Conservation (phyloP, 2,888 invertebrate species). For the Patella depressa region DNA sequence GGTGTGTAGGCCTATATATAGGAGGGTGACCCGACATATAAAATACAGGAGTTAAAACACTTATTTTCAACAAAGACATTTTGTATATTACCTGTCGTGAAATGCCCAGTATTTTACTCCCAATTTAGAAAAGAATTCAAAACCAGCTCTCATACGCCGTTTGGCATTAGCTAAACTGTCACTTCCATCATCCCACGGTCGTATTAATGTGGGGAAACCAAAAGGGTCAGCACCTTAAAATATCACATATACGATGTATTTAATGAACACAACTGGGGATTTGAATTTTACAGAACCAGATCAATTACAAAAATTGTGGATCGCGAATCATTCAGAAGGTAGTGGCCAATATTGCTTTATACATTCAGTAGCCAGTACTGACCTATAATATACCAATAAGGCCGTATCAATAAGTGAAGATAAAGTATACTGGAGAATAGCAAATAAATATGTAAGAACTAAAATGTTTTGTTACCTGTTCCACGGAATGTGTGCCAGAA, state of each 20-base stretch:
- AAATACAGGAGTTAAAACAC: no score
- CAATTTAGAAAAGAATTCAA: conserved; percentile 78
- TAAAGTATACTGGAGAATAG: not conserved
- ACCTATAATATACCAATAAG: not conserved
- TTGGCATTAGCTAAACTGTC: conserved; percentile 76
- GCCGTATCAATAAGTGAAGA: not conserved
- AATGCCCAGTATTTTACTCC: conserved; percentile 79
- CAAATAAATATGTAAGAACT: not conserved
- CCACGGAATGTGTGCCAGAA: conserved; percentile 74
- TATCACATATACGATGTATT: not conserved
- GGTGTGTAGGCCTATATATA: no score
- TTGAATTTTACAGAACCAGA: no score
- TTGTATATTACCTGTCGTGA: conserved; percentile 73
- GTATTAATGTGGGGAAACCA: conserved; percentile 72
- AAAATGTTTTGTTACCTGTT: conserved; percentile 57
- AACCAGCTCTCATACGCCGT: conserved; percentile 76
- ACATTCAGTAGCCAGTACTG: not conserved
- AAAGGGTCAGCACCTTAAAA: conserved; percentile 72
- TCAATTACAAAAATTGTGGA: no score
- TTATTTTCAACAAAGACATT: no score
- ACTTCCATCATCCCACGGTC: conserved; percentile 77
- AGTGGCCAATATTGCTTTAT: no score
- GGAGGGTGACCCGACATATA: no score
- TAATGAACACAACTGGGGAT: no score
- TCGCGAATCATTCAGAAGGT: no score